Percentiles rank a stretch among this genome's conserved stretches.
Conservation (phyloP, 2,888 invertebrate genomes). For the Ennomos fuscantarius region DNA sequence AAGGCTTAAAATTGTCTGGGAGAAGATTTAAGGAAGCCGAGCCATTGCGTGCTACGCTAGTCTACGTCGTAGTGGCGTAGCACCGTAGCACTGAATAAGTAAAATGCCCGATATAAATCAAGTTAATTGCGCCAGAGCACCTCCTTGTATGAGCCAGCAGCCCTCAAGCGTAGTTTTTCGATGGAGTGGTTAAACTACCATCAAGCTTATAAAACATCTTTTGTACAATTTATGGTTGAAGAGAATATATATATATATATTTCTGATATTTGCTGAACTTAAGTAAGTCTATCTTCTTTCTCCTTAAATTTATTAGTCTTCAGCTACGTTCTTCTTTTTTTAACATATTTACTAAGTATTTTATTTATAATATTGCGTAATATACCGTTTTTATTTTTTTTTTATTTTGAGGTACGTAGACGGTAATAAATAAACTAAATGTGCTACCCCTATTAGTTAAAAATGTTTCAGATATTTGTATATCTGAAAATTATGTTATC, state of each 20-base stretch:
- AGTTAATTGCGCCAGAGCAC: slow-evolving; percentile 82
- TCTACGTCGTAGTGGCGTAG: slow-evolving; percentile 59
- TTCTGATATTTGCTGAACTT: not conserved
- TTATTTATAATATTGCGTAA: too few relatives aligned
- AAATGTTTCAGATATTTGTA: too few relatives aligned
- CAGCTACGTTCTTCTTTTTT: too few relatives aligned
- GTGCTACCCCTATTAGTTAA: too few relatives aligned
- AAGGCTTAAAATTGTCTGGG: slow-evolving; percentile 43
- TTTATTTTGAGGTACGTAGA: too few relatives aligned
- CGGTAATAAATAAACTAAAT: too few relatives aligned
- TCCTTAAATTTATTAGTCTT: too few relatives aligned
- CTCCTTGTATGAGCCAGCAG: slow-evolving; percentile 77
- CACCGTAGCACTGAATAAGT: slow-evolving; percentile 80
- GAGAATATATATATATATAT: slow-evolving; percentile 6
- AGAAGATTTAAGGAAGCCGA: slow-evolving; percentile 49
- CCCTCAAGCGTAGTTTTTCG: slow-evolving; percentile 68
- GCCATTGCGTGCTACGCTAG: slow-evolving; percentile 65
- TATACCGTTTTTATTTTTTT: too few relatives aligned
- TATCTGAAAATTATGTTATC: too few relatives aligned
- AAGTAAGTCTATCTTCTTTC: too few relatives aligned
- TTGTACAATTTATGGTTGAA: not conserved
- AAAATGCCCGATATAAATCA: slow-evolving; percentile 83
- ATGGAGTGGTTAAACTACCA: slow-evolving; percentile 45
- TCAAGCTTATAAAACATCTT: slow-evolving; percentile 1
- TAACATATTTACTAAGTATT: too few relatives aligned